phyloP scores from a whole-genome alignment of 2,888 invertebrate species.

The Caenorhabditis sp. region DNA sequence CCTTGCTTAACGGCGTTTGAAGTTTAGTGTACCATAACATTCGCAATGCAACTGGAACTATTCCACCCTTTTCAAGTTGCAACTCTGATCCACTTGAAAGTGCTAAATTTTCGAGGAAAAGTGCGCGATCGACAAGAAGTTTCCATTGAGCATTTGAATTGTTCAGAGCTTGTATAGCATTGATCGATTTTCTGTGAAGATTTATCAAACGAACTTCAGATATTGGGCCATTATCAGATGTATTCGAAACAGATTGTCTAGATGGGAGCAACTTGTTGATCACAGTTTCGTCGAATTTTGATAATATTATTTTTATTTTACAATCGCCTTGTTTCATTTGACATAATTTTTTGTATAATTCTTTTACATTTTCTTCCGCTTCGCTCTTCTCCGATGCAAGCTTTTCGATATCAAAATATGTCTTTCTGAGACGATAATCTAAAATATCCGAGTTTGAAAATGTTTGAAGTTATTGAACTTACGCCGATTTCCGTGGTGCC shows the following conservation, averaged over 20 bases:
- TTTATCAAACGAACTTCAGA: conserved; percentile 76
- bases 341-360: conserved; percentile 82
- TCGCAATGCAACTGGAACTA: conserved; percentile 14
- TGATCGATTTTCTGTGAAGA: conserved; percentile 90
- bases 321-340: conserved; percentile 56
- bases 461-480: neutral
- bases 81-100: conserved; percentile 36
- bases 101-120: conserved; percentile 52
- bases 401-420: conserved; percentile 70
- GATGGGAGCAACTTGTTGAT: conserved; percentile 46
- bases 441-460: conserved; percentile 8
- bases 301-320: conserved; percentile 58
- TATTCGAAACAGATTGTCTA: conserved; percentile 35
- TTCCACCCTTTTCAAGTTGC: conserved; percentile 13
- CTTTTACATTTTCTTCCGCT: conserved; percentile 94
- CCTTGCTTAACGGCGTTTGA: conserved; percentile 33
- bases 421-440: conserved; percentile 66
- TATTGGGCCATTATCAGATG: neutral
- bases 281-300: conserved; percentile 51
- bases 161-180: conserved; percentile 85
- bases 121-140: conserved; percentile 47
- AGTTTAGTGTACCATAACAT: conserved; percentile 38
- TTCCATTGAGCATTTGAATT: conserved; percentile 90
- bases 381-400: conserved; percentile 86
- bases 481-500: conserved; percentile 76